Evolutionary conservation across 2,797 vertebrate species (phyloP), one percentile per base, ranked within the genome.

Genomic region (Chiloscyllium punctatum): DNA sequence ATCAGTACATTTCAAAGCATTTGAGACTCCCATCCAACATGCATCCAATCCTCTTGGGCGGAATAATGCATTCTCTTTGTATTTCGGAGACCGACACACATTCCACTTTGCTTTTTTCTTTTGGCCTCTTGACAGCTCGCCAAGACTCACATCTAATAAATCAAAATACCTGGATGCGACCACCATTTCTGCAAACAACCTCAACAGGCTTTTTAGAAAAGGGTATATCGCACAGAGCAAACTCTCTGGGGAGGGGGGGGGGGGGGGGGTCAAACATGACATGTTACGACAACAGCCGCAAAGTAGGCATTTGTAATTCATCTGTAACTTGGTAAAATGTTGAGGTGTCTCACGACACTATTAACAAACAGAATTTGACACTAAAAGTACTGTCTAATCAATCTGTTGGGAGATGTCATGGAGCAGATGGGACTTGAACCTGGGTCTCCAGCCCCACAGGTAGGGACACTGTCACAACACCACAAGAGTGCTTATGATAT

Each of bases 11-110:
- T 98, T 97, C 97, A 97, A 98, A 98, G 97, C 96, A 62, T 96
- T 95, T 53, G 86, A 96, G 87, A 97, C 96, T 96, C 98, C 97
- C 96, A 97, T 97, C 96, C 95, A 88, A 96, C 96, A 96, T 97
- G 97, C 96, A 98, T 96, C 97, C 94, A 77, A 97, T 96, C 96
- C 97, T 97, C 97, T 96, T 96, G 97, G 98, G 98, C 98, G 98
- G 98, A 98, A 98, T 98, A 98, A 98, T 96, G 97, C 96, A 97
- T 97, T 98, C 98, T 97, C 98, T 96, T 97, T 97, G 97, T 98
- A 98, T 97, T 98, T 96, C 96, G 96, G 96, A 69, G 96, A 96
- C 96, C 82, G 74, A 95, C 95, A 94, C 88, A n/a, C 48, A 74
- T 77, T 77, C 74, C 92, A 48, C 68, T 71, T 18, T 69, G 0